phyloP scores from a whole-genome alignment of 2,888 invertebrate species.

The Protodeltote pygarga region DNA sequence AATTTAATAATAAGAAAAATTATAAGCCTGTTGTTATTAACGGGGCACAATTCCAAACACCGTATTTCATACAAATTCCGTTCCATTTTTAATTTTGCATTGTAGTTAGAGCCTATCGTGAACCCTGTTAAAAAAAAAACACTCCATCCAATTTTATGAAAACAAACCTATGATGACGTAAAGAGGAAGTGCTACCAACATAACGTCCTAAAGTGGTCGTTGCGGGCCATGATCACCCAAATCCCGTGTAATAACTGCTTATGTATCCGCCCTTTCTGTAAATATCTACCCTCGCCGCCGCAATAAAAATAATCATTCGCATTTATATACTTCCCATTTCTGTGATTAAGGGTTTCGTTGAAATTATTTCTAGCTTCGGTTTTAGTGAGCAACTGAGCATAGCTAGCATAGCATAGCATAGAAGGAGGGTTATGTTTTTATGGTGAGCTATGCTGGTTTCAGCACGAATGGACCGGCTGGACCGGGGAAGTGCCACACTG shows the following conservation, averaged over 20 bases:
- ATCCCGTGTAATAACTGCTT: slow-evolving; percentile 44
- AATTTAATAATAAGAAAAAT: too few relatives aligned
- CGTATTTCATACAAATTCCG: too few relatives aligned
- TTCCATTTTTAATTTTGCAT: too few relatives aligned
- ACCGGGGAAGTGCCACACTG: too few relatives aligned
- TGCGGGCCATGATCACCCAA: slow-evolving; percentile 30
- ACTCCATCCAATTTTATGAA: slow-evolving; percentile 10
- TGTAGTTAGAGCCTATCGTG: too few relatives aligned
- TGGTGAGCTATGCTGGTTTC: too few relatives aligned
- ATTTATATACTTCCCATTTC: slow-evolving; percentile 10
- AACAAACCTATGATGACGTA: slow-evolving; percentile 28
- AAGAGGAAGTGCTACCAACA: slow-evolving; percentile 31
- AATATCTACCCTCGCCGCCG: slow-evolving; percentile 17
- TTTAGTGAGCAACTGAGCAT: neutral
- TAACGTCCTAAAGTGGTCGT: slow-evolving; percentile 34
- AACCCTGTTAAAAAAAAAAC: neutral
- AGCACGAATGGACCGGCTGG: too few relatives aligned
- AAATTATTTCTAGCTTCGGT: slow-evolving; percentile 11
- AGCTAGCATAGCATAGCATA: neutral
- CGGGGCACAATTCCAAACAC: too few relatives aligned
- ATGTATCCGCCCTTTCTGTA: slow-evolving; percentile 48
- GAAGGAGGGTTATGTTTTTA: too few relatives aligned
- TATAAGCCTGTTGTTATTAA: too few relatives aligned
- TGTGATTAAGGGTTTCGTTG: slow-evolving; percentile 11
- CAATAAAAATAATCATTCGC: slow-evolving; percentile 42